phyloP scores from a whole-genome alignment of 2,888 invertebrate species.

The Iselma pallidipennis region DNA sequence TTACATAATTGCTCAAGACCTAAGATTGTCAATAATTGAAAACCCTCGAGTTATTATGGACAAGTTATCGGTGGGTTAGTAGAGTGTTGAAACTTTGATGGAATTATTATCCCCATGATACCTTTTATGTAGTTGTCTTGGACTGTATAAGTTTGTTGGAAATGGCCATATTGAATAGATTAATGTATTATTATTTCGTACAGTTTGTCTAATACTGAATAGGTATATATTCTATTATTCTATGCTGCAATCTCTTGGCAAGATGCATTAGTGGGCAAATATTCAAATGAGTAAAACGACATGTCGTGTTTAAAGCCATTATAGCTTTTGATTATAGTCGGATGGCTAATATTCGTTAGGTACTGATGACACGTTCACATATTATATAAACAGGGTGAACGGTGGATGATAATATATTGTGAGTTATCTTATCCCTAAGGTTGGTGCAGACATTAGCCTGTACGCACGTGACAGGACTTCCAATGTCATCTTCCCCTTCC shows the following conservation, averaged over 20 bases:
- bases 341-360: constrained; percentile 14
- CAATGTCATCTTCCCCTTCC: constrained; percentile 23
- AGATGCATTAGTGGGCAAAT: neutral
- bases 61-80: too few relatives aligned
- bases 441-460: constrained; percentile 34
- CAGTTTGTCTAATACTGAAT: too few relatives aligned
- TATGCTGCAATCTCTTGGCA: neutral
- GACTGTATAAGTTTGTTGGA: too few relatives aligned
- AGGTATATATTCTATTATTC: too few relatives aligned
- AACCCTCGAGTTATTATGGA: too few relatives aligned
- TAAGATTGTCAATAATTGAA: too few relatives aligned
- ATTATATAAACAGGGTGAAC: constrained; percentile 24
- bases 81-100: too few relatives aligned
- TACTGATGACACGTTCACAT: constrained; percentile 24
- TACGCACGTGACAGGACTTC: constrained; percentile 32
- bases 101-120: too few relatives aligned
- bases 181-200: too few relatives aligned
- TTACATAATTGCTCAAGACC: too few relatives aligned
- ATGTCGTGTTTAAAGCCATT: constrained; percentile 4
- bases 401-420: constrained; percentile 33
- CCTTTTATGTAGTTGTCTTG: too few relatives aligned
- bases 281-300: neutral
- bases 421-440: constrained; percentile 32
- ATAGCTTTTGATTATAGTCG: constrained; percentile 7
- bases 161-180: too few relatives aligned